These are phyloP conservation scores for Umimayanthus chanpuru DNA, from an alignment of 92 coral and sea anemone species.

Conservation along the genomic window DNA sequence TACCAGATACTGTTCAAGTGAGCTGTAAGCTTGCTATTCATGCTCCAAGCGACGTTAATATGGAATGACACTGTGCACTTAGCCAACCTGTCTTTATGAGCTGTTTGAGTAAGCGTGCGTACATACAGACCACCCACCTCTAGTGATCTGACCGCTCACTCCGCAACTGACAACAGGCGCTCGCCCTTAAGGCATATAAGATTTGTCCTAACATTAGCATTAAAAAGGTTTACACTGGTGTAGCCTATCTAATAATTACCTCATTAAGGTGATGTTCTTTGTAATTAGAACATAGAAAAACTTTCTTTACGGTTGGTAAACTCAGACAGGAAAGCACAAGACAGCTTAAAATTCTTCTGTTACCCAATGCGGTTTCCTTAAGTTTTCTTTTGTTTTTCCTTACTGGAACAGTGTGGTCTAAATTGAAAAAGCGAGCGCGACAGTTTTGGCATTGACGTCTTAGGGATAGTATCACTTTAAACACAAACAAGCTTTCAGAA, in stretches of 20 bases:
- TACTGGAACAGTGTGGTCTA: neutral
- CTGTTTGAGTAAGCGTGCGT: slow-evolving; percentile 74
- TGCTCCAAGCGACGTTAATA: slow-evolving; percentile 35
- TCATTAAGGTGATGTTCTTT: slow-evolving; percentile 83
- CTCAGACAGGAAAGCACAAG: slow-evolving; percentile 67
- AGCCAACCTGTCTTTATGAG: slow-evolving; percentile 56
- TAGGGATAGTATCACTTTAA: slow-evolving; percentile 64
- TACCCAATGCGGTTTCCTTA: neutral
- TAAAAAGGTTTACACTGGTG: slow-evolving; percentile 80
- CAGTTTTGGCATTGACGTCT: slow-evolving; percentile 24
- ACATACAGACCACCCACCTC: slow-evolving; percentile 86
- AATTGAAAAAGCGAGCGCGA: slow-evolving; percentile 34
- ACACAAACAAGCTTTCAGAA: slow-evolving; percentile 64
- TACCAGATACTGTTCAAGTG: neutral
- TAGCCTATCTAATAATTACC: slow-evolving; percentile 89
- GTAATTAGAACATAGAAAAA: slow-evolving; percentile 88
- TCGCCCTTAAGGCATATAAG: slow-evolving; percentile 67
- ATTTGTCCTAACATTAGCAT: slow-evolving; percentile 90
- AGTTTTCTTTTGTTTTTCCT: neutral
- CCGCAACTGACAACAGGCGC: slow-evolving; percentile 73
- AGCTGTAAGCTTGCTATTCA: neutral
- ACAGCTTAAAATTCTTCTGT: neutral
- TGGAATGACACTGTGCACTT: slow-evolving; percentile 51
- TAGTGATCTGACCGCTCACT: slow-evolving; percentile 59
- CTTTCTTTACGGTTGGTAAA: slow-evolving; percentile 83